Percentiles rank a stretch among this genome's conserved stretches.
Conservation (phyloP, 2,113 vertebrate species). For the Butastur rufipennis region DNA sequence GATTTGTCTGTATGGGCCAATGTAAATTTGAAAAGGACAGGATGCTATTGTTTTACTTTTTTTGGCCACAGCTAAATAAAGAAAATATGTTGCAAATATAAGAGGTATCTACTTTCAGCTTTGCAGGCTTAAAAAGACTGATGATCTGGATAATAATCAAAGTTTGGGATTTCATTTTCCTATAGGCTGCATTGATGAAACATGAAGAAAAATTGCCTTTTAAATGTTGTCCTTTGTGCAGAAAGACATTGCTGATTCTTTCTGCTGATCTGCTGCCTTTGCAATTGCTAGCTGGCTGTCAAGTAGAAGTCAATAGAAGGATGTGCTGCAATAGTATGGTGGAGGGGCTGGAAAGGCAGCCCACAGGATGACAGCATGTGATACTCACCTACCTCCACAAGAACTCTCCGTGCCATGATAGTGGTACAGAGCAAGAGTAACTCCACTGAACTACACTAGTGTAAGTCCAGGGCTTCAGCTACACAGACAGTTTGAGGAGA, state of each 20-base stretch:
- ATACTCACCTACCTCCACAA: neutral
- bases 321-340: neutral
- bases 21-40: slow-evolving; percentile 23
- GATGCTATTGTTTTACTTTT: neutral
- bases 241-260: neutral
- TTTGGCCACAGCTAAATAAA: slow-evolving; percentile 14
- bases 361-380: neutral
- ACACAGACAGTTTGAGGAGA: neutral
- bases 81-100: slow-evolving; percentile 19
- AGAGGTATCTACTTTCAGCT: slow-evolving; percentile 24
- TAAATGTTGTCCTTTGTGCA: neutral
- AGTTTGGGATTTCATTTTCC: neutral
- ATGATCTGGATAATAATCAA: neutral
- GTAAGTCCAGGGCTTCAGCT: neutral
- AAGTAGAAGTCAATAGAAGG: neutral
- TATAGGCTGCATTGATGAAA: neutral
- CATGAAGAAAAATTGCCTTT: neutral
- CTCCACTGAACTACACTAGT: neutral
- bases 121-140: neutral
- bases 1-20: neutral
- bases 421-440: neutral
- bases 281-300: neutral
- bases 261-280: neutral
- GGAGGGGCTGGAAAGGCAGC: neutral
- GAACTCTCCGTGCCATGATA: rapidly evolving